These are phyloP conservation scores for Hirundo rustica DNA, from an alignment of 2,797 vertebrate genomes.

Conservation along the genomic window DNA sequence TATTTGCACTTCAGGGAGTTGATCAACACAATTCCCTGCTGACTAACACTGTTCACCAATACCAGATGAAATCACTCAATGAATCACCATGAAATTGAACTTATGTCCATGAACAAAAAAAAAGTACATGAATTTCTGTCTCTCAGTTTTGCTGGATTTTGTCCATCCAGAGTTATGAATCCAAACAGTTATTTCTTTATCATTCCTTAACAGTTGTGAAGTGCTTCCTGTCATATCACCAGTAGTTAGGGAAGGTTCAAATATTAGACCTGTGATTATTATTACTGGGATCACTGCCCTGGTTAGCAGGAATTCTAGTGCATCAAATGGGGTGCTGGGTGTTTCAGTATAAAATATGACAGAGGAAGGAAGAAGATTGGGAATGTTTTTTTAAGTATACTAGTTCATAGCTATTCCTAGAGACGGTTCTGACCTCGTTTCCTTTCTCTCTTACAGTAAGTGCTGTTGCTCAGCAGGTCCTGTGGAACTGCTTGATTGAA, in stretches of 20 bases:
- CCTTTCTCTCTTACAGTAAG: constrained; percentile 82
- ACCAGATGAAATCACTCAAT: background rate
- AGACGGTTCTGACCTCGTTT: background rate
- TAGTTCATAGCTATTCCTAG: background rate
- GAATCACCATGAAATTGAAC: background rate
- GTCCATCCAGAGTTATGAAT: background rate
- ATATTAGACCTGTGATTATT: background rate
- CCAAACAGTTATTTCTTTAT: background rate
- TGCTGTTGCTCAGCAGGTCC: constrained; percentile 95
- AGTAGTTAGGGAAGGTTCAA: background rate
- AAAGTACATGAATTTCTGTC: background rate
- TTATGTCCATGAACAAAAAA: background rate
- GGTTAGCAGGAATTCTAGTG: background rate
- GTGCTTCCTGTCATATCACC: background rate
- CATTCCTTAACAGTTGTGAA: background rate
- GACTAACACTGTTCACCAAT: background rate
- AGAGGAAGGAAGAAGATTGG: background rate
- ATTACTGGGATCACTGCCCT: background rate
- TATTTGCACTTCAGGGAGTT: background rate
- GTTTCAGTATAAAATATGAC: background rate
- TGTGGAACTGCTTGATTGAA: constrained; percentile 99
- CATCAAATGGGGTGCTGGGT: background rate
- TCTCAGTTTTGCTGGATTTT: background rate
- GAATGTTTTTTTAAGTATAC: background rate
- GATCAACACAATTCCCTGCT: background rate